Conservation (phyloP, 2,113 vertebrate species). For the Phylloscopus trochilus region DNA sequence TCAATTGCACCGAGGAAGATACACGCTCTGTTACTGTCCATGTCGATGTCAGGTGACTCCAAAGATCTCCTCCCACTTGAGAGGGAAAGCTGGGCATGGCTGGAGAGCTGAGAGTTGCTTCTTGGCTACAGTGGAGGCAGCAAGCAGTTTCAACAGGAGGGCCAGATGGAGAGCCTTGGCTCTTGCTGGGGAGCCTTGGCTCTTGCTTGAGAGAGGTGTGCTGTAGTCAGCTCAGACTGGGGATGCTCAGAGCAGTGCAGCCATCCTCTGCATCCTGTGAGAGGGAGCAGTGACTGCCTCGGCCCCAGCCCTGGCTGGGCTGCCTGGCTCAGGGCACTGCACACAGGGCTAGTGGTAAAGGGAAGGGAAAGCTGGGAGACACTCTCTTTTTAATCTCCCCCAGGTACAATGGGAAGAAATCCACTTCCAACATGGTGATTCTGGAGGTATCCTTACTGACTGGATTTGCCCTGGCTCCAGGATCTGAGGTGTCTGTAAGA, state of each 20-base stretch:
- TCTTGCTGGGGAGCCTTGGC: background rate
- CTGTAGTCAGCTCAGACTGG: background rate
- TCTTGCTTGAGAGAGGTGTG: background rate
- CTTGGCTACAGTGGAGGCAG: background rate
- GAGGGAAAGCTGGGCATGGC: background rate
- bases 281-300: background rate
- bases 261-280: background rate
- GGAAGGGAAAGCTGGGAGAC: background rate
- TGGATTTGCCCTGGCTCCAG: slow-evolving; percentile 46
- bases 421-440: slow-evolving; percentile 65
- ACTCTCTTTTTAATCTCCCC: background rate
- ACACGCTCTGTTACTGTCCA: background rate
- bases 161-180: background rate
- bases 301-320: background rate
- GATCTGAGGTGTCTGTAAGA: slow-evolving; percentile 51
- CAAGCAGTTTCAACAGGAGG: background rate
- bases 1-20: background rate
- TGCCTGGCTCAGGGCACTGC: background rate
- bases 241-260: background rate
- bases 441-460: slow-evolving; percentile 66
- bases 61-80: background rate
- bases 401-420: slow-evolving; percentile 64
- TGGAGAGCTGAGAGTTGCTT: background rate
- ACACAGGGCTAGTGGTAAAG: background rate
- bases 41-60: slow-evolving; percentile 48